These are phyloP conservation scores for Drosophila erecta DNA, from an alignment of 1,140 invertebrate species.

Conservation along the genomic window DNA sequence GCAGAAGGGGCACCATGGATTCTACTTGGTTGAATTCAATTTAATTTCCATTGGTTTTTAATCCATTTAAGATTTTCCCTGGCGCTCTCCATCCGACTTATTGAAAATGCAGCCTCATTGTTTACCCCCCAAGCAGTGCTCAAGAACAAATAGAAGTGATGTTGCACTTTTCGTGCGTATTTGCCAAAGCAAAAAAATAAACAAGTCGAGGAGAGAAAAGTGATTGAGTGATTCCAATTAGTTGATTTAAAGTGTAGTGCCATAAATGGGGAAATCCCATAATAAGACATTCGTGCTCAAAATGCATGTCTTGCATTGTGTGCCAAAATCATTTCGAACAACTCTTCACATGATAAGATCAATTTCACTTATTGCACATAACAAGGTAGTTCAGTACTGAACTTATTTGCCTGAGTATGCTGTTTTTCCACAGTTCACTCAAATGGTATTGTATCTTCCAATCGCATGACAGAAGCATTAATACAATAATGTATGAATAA, in stretches of 20 bases:
- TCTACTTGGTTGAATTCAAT: conserved; percentile 34
- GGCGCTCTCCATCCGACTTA: conserved; percentile 22
- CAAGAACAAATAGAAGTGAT: conserved; percentile 71
- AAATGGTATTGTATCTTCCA: conserved; percentile 7
- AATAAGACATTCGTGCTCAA: not conserved
- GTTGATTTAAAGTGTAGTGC: conserved; percentile 41
- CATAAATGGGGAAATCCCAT: conserved; percentile 45
- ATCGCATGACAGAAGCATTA: conserved; percentile 57
- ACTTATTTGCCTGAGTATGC: not conserved
- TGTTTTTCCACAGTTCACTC: conserved; percentile 4
- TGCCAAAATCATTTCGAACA: conserved; percentile 1
- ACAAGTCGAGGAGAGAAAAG: conserved; percentile 34
- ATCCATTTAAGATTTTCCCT: conserved; percentile 44
- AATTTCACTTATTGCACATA: not conserved
- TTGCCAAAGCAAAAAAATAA: conserved; percentile 61
- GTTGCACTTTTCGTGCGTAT: conserved; percentile 70
- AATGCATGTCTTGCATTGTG: not conserved
- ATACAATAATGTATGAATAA: conserved; percentile 73
- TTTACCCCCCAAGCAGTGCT: conserved; percentile 42
- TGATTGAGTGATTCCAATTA: conserved; percentile 66
- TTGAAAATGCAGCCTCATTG: conserved; percentile 68
- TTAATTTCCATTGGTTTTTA: conserved; percentile 56
- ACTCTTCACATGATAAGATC: not conserved
- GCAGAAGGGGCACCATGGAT: not conserved
- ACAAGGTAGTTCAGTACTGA: not conserved